Evolutionary conservation across 1,140 invertebrate species (phyloP), one percentile per base, ranked within the genome.

Genomic region (Pantala flavescens): DNA sequence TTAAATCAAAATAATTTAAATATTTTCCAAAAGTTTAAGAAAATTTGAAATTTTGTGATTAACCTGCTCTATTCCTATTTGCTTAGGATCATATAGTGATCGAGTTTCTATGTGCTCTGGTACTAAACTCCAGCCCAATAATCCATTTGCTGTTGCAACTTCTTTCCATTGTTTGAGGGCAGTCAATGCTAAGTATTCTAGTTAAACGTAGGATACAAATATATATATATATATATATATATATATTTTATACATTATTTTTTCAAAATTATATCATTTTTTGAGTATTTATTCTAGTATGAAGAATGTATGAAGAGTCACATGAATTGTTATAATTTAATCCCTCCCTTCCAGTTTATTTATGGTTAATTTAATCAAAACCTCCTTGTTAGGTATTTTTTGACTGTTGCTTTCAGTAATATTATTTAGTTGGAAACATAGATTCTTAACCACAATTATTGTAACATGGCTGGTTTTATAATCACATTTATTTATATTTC

Each of bases 21-120:
- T 23, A 43, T 75, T 23, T 19, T 63, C 19, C 9, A 70, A 73
- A 10, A 75, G 23, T 73, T n/a, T n/a, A n/a, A n/a, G n/a, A n/a
- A n/a, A n/a, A n/a, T n/a, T n/a, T n/a, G n/a, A n/a, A n/a, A n/a
- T n/a, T n/a, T n/a, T n/a, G n/a, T n/a, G n/a, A n/a, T n/a, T n/a
- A n/a, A 91, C 93, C 86, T 94, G 93, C 82, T 94, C 92, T 21
- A 95, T 86, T 49, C 92, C 93, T 0, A 92, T 91, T 82, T 88
- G 90, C 43, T 89, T 86, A 23, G 87, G 86, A 80, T 91, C 88
- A 79, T 89, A 95, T 19, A 97, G 84, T 11, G 90, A 87, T 72
- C 95, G 84, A 19, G 92, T 93, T 83, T 97, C 95, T 49, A 97
- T 88, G 81, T 97, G 94, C 83, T 97, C 94, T 0, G 93, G 92